Evolutionary conservation across 2,113 vertebrate species (phyloP).

Genomic region (Emydocephalus ijimae): DNA sequence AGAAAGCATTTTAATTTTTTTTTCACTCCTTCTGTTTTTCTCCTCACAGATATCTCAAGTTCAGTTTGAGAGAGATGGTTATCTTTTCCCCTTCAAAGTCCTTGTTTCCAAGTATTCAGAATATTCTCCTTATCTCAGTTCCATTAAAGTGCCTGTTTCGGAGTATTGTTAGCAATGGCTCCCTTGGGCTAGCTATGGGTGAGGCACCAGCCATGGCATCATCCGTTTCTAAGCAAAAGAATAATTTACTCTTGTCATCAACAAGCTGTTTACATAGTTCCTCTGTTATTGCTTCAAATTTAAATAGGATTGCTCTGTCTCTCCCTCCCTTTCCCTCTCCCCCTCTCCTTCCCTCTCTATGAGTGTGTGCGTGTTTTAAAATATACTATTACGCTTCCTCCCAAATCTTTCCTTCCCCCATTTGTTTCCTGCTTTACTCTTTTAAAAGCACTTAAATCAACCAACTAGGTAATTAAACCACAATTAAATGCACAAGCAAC

Average conservation of each 20-base stretch:
- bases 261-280: slow-evolving; percentile 31
- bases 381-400: neutral
- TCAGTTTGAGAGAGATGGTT: slow-evolving; percentile 24
- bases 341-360: no score
- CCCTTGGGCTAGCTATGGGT: slow-evolving; percentile 40
- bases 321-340: neutral
- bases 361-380: neutral
- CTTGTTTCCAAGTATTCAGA: slow-evolving; percentile 24
- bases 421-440: neutral
- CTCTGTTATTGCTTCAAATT: slow-evolving; percentile 21
- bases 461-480: neutral
- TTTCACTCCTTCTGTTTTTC: slow-evolving; percentile 21
- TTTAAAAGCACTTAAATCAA: neutral
- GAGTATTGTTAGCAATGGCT: slow-evolving; percentile 37
- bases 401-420: neutral
- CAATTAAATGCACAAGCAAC: neutral
- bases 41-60: slow-evolving; percentile 21
- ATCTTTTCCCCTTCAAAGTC: slow-evolving; percentile 12
- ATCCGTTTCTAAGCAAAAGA: slow-evolving; percentile 61
- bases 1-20: slow-evolving; percentile 27
- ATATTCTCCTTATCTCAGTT: slow-evolving; percentile 32
- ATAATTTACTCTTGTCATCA: slow-evolving; percentile 58
- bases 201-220: slow-evolving; percentile 11
- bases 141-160: slow-evolving; percentile 37
- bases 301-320: neutral